These are phyloP conservation scores for Caenorhabditis briggsae DNA, from an alignment of 1,140 invertebrate genomes.

Conservation along the genomic window DNA sequence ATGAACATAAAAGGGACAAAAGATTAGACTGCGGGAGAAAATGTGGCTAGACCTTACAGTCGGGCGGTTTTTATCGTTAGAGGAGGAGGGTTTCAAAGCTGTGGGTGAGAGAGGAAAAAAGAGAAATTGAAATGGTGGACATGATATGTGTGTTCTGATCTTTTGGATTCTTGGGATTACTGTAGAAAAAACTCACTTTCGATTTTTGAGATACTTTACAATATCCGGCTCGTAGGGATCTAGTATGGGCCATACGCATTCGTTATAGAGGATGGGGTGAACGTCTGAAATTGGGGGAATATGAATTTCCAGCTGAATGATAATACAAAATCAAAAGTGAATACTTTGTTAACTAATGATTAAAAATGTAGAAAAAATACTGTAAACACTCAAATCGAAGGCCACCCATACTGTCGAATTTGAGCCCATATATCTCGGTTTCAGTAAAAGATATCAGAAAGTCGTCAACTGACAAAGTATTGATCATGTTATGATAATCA, in stretches of 20 bases:
- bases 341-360: too few species aligned
- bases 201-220: not conserved
- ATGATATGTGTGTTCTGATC: constrained; percentile 20
- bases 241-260: constrained; percentile 34
- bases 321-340: too few species aligned
- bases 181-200: constrained; percentile 10
- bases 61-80: constrained; percentile 7
- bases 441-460: too few species aligned
- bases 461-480: too few species aligned
- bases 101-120: not conserved
- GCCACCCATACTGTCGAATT: too few species aligned
- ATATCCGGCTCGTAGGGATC: constrained; percentile 48
- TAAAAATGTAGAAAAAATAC: too few species aligned
- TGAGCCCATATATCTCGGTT: too few species aligned
- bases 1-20: not conserved
- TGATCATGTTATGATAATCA: too few species aligned
- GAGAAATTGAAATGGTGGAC: not conserved
- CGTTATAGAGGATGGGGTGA: constrained; percentile 40
- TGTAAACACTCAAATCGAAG: too few species aligned
- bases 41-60: constrained; percentile 38
- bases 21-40: not conserved
- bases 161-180: not conserved
- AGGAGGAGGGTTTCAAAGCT: not conserved
- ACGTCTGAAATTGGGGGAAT: not conserved
- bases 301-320: too few species aligned